These are phyloP conservation scores for Oscheius sp. DNA, from an alignment of 2,888 invertebrate species.

Conservation along the genomic window DNA sequence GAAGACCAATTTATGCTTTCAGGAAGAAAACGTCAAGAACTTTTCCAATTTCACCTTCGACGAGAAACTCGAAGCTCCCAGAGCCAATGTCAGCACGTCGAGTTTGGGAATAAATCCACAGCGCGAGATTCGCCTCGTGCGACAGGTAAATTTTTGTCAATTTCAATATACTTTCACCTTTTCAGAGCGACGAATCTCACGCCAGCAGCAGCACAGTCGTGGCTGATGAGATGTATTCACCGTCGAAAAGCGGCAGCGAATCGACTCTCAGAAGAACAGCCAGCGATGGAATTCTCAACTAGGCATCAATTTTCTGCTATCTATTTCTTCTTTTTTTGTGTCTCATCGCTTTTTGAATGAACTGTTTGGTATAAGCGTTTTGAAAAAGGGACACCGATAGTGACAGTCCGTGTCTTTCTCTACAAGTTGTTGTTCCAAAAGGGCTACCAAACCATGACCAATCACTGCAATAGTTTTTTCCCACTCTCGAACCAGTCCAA, in stretches of 20 bases:
- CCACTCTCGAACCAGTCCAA: too few species aligned
- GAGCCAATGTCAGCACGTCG: constrained; percentile 15
- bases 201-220: constrained; percentile 28
- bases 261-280: constrained; percentile 16
- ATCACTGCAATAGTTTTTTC: too few species aligned
- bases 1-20: neutral
- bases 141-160: neutral
- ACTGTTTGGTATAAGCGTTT: neutral
- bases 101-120: constrained; percentile 7
- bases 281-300: constrained; percentile 23
- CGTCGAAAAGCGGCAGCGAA: neutral
- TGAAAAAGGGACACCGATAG: neutral
- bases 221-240: neutral
- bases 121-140: neutral
- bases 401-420: too few species aligned
- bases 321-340: neutral
- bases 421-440: too few species aligned
- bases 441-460: too few species aligned
- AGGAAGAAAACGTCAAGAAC: constrained; percentile 24
- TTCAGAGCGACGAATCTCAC: constrained; percentile 21
- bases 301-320: neutral
- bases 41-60: neutral
- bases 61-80: neutral
- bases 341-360: neutral
- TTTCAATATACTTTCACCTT: neutral